Evolutionary conservation across 2,797 vertebrate genomes (phyloP), one percentile per base, ranked within the genome.

Genomic region (Myotis myotis): DNA sequence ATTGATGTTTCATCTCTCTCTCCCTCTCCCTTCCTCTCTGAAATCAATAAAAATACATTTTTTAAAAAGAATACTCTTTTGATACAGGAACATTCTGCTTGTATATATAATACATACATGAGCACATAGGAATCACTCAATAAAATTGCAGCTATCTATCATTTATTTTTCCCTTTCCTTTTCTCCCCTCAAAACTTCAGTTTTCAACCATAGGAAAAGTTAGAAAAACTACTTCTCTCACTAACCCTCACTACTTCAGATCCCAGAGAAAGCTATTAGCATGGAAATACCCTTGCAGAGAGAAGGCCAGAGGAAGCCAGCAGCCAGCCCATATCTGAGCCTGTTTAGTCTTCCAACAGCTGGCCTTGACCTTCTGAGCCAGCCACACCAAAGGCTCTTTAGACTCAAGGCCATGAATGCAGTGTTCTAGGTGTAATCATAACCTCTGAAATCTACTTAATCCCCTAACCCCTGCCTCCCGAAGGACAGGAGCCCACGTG

Each of bases 291-390:
- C 38, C 33, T 78, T 57, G 7, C 0, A 1, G 91, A 95, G 87
- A 88, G 70, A 84, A 93, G 22, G 88, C 47, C 75, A 36, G 91
- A 79, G 75, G 66, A 81, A 96, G 66, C 41, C 90, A 93, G 62
- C 1, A 15, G 66, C 38, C 0, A 5, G 89, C 88, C 70, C 81
- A 87, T 96, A 95, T 95, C 89, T 92, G 93, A 97, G 93, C 55
- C 28, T 97, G 78, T 96, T 97, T 96, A 94, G 92, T 87, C 89
- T 91, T 84, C 94, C 79, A 95, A 78, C 82, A 94, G 89, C 64
- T 96, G 94, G 86, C 97, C 97, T 98, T 98, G 97, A 95, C 96
- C 96, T 97, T 93, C 86, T 96, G 94, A 93, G 92, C 47, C 96
- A 89, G 82, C 33, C 66, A 83, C 25, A 75, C 22, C 38, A 89